Evolutionary conservation across 2,113 vertebrate species (phyloP), one percentile per base, ranked within the genome.

Genomic region (Plotosus lineatus): DNA sequence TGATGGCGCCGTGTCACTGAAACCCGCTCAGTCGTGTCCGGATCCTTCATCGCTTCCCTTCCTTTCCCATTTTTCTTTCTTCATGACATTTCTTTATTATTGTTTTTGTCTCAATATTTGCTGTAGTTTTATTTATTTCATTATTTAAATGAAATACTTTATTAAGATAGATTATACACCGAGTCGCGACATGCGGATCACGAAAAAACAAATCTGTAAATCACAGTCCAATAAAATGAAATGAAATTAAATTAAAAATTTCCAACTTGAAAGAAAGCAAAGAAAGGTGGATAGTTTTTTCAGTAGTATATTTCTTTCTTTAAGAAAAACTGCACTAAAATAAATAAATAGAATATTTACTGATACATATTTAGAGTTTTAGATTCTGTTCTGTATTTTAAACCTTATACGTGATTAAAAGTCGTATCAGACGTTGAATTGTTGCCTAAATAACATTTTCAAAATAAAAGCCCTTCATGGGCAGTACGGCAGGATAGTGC

Each of bases 21-120:
- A 89, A 88, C 68, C 78, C 89, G 87, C 79, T 90, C 88, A 87
- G 68, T 89, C 88, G 89, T 90, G 89, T 90, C 85, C 63, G 83
- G 82, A 51, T 85, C 86, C 65, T 85, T 91, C 91, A 91, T 90
- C 85, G 85, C 85, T 89, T 88, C 60, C 61, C 23, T 36, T 7
- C 46, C 26, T 60, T 15, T 19, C 12, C 33, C 55, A 77, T 26
- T 1, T 42, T 21, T 53, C 19, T 40, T 19, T 6, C 36, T 31
- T 63, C 50, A 1, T 51, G 14, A 17, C 6, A 8, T 19, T 17
- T 58, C 60, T 55, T 10, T 1, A 12, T n/a, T 26, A 21, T 10
- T n/a, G 6, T 9, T 11, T 26, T 26, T 63, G 60, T 63, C 60
- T 63, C 7, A 4, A 3, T 21, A 2, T 8, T 36, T 1, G 17